These are phyloP conservation scores for Anneissia japonica DNA, from an alignment of 35 echinoderm and acorn worm species.

Conservation along the genomic window DNA sequence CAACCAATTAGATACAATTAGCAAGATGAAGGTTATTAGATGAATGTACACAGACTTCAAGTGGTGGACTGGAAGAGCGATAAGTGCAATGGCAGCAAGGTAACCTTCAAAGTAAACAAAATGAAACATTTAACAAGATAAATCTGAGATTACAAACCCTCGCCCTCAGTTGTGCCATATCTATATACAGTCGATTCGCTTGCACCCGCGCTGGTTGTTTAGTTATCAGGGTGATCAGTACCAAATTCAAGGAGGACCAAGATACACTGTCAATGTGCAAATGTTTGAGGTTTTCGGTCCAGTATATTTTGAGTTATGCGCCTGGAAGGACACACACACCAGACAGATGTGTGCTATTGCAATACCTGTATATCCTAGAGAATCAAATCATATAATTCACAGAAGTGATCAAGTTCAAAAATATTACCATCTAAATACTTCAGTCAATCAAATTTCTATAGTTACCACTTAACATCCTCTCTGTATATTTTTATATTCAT, in stretches of 20 bases:
- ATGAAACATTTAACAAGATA: neutral
- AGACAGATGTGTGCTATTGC: no score
- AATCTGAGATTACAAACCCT: neutral
- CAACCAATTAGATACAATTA: conserved; percentile 61
- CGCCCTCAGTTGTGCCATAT: neutral
- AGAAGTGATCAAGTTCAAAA: no score
- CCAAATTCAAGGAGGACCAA: neutral
- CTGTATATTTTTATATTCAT: no score
- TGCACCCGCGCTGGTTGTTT: no score
- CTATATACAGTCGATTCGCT: neutral
- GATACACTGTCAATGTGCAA: neutral
- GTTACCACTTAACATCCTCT: no score
- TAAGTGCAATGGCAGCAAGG: conserved; percentile 61
- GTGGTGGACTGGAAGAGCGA: conserved; percentile 67
- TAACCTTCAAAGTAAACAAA: conserved; percentile 54
- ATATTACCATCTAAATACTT: no score
- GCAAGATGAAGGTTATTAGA: conserved; percentile 55
- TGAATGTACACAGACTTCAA: conserved; percentile 71
- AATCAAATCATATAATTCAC: no score
- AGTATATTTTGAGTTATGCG: no score
- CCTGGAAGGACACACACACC: no score
- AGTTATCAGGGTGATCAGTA: neutral
- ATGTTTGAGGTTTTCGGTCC: no score
- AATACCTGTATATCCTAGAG: no score
- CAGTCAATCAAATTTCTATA: no score